These are phyloP conservation scores for Thereva unica DNA, from an alignment of 2,888 invertebrate species.

Conservation along the genomic window DNA sequence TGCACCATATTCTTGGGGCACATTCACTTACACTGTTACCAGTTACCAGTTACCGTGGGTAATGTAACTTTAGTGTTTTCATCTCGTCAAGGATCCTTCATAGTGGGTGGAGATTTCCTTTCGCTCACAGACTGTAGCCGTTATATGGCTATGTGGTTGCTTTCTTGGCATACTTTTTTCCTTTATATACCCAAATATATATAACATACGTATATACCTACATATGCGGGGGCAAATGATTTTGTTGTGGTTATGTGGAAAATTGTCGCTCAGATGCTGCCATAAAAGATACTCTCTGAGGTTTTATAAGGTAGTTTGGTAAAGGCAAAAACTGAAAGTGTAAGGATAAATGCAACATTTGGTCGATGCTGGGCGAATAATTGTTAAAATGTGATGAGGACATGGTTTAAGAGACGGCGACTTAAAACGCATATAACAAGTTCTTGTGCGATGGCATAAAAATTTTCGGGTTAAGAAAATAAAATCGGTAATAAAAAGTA, in stretches of 20 bases:
- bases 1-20: conserved; percentile 37
- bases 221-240: conserved; percentile 19
- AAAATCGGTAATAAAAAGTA: too few relatives aligned
- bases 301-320: conserved; percentile 29
- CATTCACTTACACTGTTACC: conserved; percentile 15
- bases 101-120: conserved; percentile 26
- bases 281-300: conserved; percentile 33
- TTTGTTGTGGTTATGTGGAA: conserved; percentile 36
- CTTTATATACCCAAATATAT: too few relatives aligned
- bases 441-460: too few relatives aligned
- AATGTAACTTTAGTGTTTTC: conserved; percentile 38
- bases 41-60: conserved; percentile 15
- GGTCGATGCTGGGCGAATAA: too few relatives aligned
- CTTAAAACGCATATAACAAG: too few relatives aligned
- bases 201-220: too few relatives aligned
- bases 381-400: too few relatives aligned
- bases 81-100: conserved; percentile 31
- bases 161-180: too few relatives aligned
- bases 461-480: too few relatives aligned
- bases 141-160: conserved; percentile 18
- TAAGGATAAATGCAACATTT: too few relatives aligned
- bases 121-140: conserved; percentile 21
- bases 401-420: too few relatives aligned
- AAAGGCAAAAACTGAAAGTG: neutral
- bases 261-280: conserved; percentile 33